Conservation (phyloP, 1,140 invertebrate species). For the Drosophila takahashii region DNA sequence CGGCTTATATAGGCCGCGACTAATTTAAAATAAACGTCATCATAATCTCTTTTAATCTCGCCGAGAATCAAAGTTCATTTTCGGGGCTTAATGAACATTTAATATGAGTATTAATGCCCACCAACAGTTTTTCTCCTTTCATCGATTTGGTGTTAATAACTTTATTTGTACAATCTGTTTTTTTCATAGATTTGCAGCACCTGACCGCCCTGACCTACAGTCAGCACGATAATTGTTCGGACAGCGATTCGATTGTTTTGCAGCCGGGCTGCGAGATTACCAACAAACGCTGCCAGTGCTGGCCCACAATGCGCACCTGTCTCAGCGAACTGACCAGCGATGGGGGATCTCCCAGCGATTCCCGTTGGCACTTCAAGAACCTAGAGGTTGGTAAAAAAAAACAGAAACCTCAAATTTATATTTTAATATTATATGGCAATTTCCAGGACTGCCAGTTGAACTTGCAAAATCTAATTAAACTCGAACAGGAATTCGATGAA, state of each 20-base stretch:
- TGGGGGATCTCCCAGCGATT: slow-evolving; percentile 62
- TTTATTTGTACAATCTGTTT: slow-evolving; percentile 10
- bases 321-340: slow-evolving; percentile 61
- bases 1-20: slow-evolving; percentile 30
- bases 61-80: slow-evolving; percentile 21
- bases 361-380: slow-evolving; percentile 81
- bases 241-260: slow-evolving; percentile 71
- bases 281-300: slow-evolving; percentile 83
- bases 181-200: slow-evolving; percentile 65
- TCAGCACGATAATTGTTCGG: slow-evolving; percentile 71
- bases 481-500: slow-evolving; percentile 84
- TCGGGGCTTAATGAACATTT: slow-evolving; percentile 43
- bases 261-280: slow-evolving; percentile 83
- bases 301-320: slow-evolving; percentile 78
- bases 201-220: slow-evolving; percentile 70
- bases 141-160: slow-evolving; percentile 15
- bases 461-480: slow-evolving; percentile 82
- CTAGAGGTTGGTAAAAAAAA: slow-evolving; percentile 60
- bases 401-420: background rate
- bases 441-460: slow-evolving; percentile 81
- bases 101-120: slow-evolving; percentile 39
- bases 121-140: background rate
- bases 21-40: slow-evolving; percentile 31
- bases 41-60: slow-evolving; percentile 39
- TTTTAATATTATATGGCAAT: background rate